These are phyloP conservation scores for Drosophila jambulina DNA, from an alignment of 1,140 invertebrate genomes.

Conservation along the genomic window DNA sequence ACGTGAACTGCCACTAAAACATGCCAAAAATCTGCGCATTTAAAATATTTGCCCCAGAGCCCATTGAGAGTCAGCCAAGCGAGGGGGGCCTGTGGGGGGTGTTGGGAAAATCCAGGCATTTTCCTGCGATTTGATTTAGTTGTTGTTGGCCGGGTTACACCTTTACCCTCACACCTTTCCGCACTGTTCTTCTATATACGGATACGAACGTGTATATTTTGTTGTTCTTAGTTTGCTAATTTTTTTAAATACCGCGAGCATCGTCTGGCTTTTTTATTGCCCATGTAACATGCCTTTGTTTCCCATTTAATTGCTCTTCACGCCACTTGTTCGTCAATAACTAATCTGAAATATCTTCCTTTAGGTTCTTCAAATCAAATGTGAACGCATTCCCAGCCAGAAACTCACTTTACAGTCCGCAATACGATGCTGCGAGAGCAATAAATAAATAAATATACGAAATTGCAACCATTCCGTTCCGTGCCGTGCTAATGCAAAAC, in stretches of 20 bases:
- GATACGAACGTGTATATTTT: neutral
- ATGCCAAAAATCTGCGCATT: conserved; percentile 82
- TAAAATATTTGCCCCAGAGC: conserved; percentile 83
- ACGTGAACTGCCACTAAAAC: conserved; percentile 82
- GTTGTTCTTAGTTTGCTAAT: conserved; percentile 14
- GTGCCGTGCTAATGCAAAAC: conserved; percentile 65
- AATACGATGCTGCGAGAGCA: conserved; percentile 4
- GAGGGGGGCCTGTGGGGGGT: conserved; percentile 4
- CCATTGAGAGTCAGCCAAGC: conserved; percentile 75
- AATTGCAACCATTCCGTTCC: conserved; percentile 75
- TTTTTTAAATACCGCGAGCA: conserved; percentile 42
- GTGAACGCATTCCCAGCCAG: conserved; percentile 14
- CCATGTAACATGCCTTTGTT: conserved; percentile 40
- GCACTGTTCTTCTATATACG: conserved; percentile 7
- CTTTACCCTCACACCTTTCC: conserved; percentile 32
- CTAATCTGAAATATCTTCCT: conserved; percentile 61
- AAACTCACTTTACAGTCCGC: conserved; percentile 10
- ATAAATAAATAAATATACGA: conserved; percentile 30
- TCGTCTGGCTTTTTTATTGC: conserved; percentile 34
- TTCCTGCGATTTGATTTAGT: conserved; percentile 82
- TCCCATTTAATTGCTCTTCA: conserved; percentile 53
- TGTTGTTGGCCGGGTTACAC: conserved; percentile 54
- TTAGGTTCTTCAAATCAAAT: conserved; percentile 54
- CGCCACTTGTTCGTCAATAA: conserved; percentile 50
- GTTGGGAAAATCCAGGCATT: conserved; percentile 49